Percentiles rank a stretch among this genome's conserved stretches.
Evolutionary conservation across 2,113 vertebrate species (phyloP).

Genomic region (Vicugna pacos): DNA sequence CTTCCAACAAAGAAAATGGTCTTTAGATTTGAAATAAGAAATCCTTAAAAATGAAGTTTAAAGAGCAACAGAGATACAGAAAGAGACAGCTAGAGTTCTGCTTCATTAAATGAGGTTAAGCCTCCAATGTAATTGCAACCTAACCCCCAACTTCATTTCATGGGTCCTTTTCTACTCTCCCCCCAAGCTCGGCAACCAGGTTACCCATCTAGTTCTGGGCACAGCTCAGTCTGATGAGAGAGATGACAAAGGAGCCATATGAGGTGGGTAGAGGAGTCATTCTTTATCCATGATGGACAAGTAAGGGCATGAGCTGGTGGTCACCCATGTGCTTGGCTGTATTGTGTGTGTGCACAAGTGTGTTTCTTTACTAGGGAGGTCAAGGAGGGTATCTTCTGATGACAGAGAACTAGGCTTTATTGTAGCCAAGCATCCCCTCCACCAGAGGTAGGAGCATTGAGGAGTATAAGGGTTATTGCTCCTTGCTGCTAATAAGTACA

Average conservation of each 20-base stretch:
- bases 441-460: not conserved
- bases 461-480: not conserved
- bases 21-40: conserved; percentile 51
- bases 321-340: not conserved
- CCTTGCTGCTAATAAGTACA: not conserved
- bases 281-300: not conserved
- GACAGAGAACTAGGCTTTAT: not conserved
- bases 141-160: not conserved
- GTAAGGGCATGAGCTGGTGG: not conserved
- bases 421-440: not conserved
- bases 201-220: not conserved
- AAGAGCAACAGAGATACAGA: not conserved
- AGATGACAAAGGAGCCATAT: not conserved
- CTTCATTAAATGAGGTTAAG: not conserved
- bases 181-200: not conserved
- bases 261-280: not conserved
- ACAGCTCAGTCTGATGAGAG: not conserved
- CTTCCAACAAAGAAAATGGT: conserved; percentile 53
- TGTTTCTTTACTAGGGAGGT: not conserved
- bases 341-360: rapidly evolving
- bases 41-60: conserved; percentile 44
- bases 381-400: not conserved
- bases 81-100: not conserved
- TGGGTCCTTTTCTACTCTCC: not conserved
- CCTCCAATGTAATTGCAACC: not conserved